Percentiles rank a stretch among this genome's conserved stretches.
These are phyloP conservation scores for Rana temporaria DNA, from an alignment of 2,113 vertebrate genomes.

Conservation along the genomic window DNA sequence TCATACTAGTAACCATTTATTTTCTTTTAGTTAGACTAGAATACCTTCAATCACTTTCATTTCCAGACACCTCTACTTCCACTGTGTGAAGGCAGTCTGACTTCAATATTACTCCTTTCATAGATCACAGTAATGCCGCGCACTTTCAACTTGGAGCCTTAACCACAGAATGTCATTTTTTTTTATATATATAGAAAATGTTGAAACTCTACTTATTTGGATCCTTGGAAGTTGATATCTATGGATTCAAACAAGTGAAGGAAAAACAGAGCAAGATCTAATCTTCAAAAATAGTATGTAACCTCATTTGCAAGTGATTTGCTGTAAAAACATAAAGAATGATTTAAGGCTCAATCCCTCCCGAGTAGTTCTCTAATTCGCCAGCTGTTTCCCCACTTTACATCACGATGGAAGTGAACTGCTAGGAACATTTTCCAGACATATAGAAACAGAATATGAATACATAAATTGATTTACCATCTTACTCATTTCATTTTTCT, in stretches of 20 bases:
- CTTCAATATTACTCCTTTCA: neutral
- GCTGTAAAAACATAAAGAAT: conserved; percentile 45
- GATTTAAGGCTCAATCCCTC: conserved; percentile 48
- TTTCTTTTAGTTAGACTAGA: conserved; percentile 38
- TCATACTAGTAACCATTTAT: conserved; percentile 15
- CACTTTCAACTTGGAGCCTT: conserved; percentile 21
- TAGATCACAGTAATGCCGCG: conserved; percentile 11
- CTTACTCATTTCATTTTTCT: conserved; percentile 1
- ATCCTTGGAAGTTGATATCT: conserved; percentile 24
- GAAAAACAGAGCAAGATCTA: conserved; percentile 25
- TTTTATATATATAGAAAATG: neutral
- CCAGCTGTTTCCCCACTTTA: conserved; percentile 53
- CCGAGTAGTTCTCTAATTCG: conserved; percentile 42
- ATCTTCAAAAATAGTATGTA: conserved; percentile 27
- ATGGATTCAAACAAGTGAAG: conserved; percentile 12
- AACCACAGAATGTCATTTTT: neutral
- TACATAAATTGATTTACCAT: conserved; percentile 34
- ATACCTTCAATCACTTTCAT: conserved; percentile 39
- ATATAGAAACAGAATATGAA: conserved; percentile 24
- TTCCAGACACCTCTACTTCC: conserved; percentile 20
- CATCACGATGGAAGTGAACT: conserved; percentile 31
- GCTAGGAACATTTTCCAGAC: conserved; percentile 40
- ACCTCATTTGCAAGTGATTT: conserved; percentile 44
- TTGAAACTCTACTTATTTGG: conserved; percentile 21
- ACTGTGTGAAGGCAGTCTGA: neutral